phyloP scores from a whole-genome alignment of 2,888 invertebrate genomes.

The Mechanitis mazaeus region DNA sequence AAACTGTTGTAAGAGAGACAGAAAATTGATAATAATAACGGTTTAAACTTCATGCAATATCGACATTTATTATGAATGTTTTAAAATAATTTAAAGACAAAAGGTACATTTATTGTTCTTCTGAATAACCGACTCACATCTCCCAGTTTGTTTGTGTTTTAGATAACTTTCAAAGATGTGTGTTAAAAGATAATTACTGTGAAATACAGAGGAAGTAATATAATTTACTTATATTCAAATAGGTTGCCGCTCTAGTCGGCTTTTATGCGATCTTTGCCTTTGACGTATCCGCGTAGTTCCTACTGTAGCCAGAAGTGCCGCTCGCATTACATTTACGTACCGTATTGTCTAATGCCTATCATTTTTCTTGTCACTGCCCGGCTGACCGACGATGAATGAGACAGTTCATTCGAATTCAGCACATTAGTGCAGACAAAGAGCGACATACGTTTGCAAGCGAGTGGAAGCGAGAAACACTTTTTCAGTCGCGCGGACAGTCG shows the following conservation, averaged over 20 bases:
- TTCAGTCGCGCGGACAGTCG: constrained; percentile 50
- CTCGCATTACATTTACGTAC: constrained; percentile 38
- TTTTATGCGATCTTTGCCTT: constrained; percentile 31
- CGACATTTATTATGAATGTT: no score
- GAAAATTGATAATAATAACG: no score
- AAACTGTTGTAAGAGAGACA: no score
- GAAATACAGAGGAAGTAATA: constrained; percentile 21
- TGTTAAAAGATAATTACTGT: constrained; percentile 8
- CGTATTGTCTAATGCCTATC: constrained; percentile 55
- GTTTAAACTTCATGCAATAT: no score
- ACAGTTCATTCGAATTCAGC: constrained; percentile 58
- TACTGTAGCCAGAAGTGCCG: constrained; percentile 25
- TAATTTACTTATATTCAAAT: constrained; percentile 26
- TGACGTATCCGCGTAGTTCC: constrained; percentile 18
- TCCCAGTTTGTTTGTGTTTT: neutral
- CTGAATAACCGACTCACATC: neutral
- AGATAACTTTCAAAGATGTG: neutral
- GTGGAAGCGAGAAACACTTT: constrained; percentile 37
- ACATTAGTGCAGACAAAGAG: constrained; percentile 35
- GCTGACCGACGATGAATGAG: constrained; percentile 56
- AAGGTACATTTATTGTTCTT: no score
- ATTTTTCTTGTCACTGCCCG: constrained; percentile 38
- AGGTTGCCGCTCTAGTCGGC: constrained; percentile 18
- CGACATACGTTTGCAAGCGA: constrained; percentile 34
- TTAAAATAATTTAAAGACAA: no score